Base-by-base conservation (phyloP, 2,797 vertebrate genomes). In the Micrastur ruficollis region DNA sequence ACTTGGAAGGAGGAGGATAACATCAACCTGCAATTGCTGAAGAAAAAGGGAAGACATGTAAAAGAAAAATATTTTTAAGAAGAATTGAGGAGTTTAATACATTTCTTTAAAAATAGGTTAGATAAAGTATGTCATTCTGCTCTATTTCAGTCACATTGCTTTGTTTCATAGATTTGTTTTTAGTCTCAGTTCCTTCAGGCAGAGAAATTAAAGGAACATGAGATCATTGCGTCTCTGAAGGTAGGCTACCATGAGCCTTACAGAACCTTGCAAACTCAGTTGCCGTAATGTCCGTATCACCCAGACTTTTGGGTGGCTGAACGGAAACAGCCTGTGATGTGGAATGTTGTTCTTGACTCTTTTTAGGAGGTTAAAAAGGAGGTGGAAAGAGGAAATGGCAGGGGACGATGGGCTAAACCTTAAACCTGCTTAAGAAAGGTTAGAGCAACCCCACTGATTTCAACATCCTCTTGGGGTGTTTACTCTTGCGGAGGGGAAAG, bases 121-220 rank as follows among this genome's bases (percentile, higher is more conserved):
- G 88, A 72, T 90, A 84, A 93, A 96, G 71, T 93, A 76, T 96
- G 92, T 95, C 78, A 84, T 95, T 92, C 86, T 96, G 90, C 61
- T 96, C 93, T 95, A 92, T 95, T 96, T 96, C 86, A 84, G 92
- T 93, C 86, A 70, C 70, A 75, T 58, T 3, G 7, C 63, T 89
- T 96, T 90, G 90, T 95, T 96, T 93, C 83, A 55, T 92, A 59
- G 62, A 31, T 84, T 86, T 93, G 81, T 91, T 95, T 95, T 90
- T 87, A 82, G 68, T 67, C 61, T 92, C 42, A 20, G 46, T 90
- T 94, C 86, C 88, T 94, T 86, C 62, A 92, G 86, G 89, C 82
- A 84, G 78, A 94, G 76, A 84, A 88, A 88, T 76, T 88, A 86
- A 83, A 88, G 88, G 84, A 96, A 81, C 58, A 78, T 88, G 86